Evolutionary conservation across 2,113 vertebrate species (phyloP), one percentile per base, ranked within the genome.

Genomic region (Spea multiplicata): DNA sequence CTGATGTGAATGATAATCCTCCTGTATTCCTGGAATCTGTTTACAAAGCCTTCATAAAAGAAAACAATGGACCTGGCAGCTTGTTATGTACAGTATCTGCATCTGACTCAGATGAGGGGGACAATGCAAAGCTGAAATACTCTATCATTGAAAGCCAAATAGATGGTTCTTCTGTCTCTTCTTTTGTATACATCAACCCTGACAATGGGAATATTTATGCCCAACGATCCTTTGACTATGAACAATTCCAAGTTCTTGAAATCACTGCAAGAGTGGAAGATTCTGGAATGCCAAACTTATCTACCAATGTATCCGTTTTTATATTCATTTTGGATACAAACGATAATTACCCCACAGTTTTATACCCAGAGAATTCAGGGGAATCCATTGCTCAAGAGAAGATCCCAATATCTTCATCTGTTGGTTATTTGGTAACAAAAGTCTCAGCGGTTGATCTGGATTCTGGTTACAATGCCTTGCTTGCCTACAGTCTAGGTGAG

Each of bases 1-100:
- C 91, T 76, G 96, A 97, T 14, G 91, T 96, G 1, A 97, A 97
- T 71, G 95, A 97, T 81, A 97, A 96, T 7, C 82, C 92, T 8
- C 93, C 92, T 0, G 75, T 5, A 73, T 94, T 94, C 85, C 84
- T 79, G 17, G 91, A 91, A 82, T 84, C 85, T 48, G 87, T 87
- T 83, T 94, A 94, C 5, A 90, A 86, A 3, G 89, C 92, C 59
- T 91, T 92, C 53, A 82, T 94, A 12, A 82, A 75, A 2, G 95
- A 96, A 86, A 96, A 95, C 73, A 89, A 86, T 73, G 86, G 87
- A 0, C 89, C 93, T 0, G 94, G 95, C 59, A 89, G 90, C 62
- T 86, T 95, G 74, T 88, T 96, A 13, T 94, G 92, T 81, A 92
- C 90, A 0, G 91, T 96, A 52, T 89, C 90, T 50, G 95, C 95